Conservation (phyloP, 2,888 invertebrate species). For the Napeogenes inachia region DNA sequence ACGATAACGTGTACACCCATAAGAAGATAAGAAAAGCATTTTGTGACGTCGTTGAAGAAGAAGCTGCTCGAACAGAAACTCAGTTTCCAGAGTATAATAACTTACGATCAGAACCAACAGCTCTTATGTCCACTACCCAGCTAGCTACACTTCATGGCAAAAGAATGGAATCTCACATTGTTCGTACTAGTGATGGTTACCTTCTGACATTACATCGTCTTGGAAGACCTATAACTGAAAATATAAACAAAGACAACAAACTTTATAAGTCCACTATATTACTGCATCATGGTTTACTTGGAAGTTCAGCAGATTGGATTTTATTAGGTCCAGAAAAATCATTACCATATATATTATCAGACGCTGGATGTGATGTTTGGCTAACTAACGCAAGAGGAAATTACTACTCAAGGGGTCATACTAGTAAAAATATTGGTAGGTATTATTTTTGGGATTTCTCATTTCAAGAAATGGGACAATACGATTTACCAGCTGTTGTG, state of each 20-base stretch:
- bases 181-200: conserved; percentile 55
- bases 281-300: conserved; percentile 59
- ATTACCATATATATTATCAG: conserved; percentile 68
- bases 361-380: conserved; percentile 79
- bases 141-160: conserved; percentile 51
- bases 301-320: conserved; percentile 65
- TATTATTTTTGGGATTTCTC: conserved; percentile 54
- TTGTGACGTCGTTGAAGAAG: conserved; percentile 37
- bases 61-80: conserved; percentile 29
- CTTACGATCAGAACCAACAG: conserved; percentile 40
- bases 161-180: conserved; percentile 49
- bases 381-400: conserved; percentile 70
- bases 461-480: conserved; percentile 59
- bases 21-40: conserved; percentile 32
- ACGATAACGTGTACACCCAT: conserved; percentile 9
- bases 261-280: conserved; percentile 34
- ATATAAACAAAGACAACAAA: conserved; percentile 37
- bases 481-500: conserved; percentile 52
- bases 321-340: conserved; percentile 53
- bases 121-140: conserved; percentile 48
- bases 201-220: conserved; percentile 54
- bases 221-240: conserved; percentile 22
- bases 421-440: conserved; percentile 36
- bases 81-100: conserved; percentile 33
- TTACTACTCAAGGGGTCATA: conserved; percentile 54